A percentile compares a stretch with the other conserved stretches of the same genome.
Conservation (phyloP, 2,888 invertebrate species). For the Drosophila paranaensis region DNA sequence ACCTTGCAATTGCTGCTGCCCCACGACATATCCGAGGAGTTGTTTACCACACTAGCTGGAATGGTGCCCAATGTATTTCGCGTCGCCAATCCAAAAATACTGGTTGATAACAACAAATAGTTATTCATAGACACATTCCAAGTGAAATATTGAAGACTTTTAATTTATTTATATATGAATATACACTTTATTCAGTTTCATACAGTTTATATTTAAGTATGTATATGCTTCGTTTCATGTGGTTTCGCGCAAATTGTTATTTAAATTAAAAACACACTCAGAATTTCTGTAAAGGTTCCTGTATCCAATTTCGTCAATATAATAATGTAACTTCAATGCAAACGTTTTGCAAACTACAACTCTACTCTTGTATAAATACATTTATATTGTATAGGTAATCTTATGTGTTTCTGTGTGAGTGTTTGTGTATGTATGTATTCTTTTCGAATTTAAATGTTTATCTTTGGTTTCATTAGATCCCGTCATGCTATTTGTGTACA, state of each 20-base stretch:
- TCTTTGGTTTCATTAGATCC: slow-evolving; percentile 64
- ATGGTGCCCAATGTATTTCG: slow-evolving; percentile 97
- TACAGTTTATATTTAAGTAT: slow-evolving; percentile 61
- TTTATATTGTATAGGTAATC: slow-evolving; percentile 63
- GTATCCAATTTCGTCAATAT: slow-evolving; percentile 78
- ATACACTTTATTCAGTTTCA: slow-evolving; percentile 72
- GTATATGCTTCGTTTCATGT: slow-evolving; percentile 68
- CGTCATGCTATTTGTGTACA: slow-evolving; percentile 27
- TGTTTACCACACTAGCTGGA: slow-evolving; percentile 92
- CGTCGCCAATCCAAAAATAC: slow-evolving; percentile 95
- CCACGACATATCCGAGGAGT: slow-evolving; percentile 92
- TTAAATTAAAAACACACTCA: slow-evolving; percentile 76
- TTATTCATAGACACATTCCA: slow-evolving; percentile 24
- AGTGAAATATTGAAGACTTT: slow-evolving; percentile 32
- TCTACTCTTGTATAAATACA: slow-evolving; percentile 67
- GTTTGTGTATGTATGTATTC: slow-evolving; percentile 17
- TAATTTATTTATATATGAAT: slow-evolving; percentile 69
- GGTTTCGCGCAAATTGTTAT: slow-evolving; percentile 55
- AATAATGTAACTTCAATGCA: slow-evolving; percentile 61
- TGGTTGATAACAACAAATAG: slow-evolving; percentile 85
- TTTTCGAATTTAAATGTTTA: slow-evolving; percentile 68
- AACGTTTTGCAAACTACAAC: slow-evolving; percentile 69
- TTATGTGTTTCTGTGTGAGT: slow-evolving; percentile 34
- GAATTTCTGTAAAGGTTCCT: slow-evolving; percentile 80
- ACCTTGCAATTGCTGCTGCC: slow-evolving; percentile 88